Base-by-base conservation (phyloP, 2,113 vertebrate genomes). In the Phaethon lepturus region DNA sequence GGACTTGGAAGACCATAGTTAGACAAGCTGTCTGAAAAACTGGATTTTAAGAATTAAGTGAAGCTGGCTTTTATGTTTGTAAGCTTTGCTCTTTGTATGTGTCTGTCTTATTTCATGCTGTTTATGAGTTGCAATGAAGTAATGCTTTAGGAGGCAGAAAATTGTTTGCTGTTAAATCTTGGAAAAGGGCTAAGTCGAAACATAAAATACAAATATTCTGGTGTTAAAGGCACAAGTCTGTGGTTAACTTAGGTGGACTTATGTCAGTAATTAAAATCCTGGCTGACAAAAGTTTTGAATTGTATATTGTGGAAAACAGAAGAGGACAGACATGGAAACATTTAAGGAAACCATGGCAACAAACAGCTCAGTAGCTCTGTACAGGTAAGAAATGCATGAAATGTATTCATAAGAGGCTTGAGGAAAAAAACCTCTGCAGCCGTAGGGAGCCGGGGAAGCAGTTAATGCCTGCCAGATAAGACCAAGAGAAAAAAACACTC, bases 311-410 rank as follows among this genome's bases (percentile, higher is more conserved):
- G 38, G 45, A 73, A 86, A 84, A 66, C 2, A 8, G 42, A 33
- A 89, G 20, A 81, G 42, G 58, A 66, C 26, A 66, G 50, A 50
- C 28, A 20, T 24, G 11, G 77, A 62, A 82, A 90, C 45, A 82
- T 88, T 94, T 93, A 76, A 93, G 38, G 84, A 86, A 85, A 84
- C 89, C 89, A 91, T 95, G 45, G 89, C 81, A 95, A 97, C 91
- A 93, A 91, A 76, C 69, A 42, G 72, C 68, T 86, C 71, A 63
- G 59, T 58, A 76, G 59, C 22, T 85, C 64, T 85, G 6, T 62
- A 88, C 17, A 91, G 58, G 96, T 94, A 93, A 91, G 73, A 95
- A 94, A 89, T 42, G 38, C 5, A 68, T 76, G 31, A 89, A 79
- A 90, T 55, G 4, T 85, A 38, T 82, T 92, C 25, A 7, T 55